Conservation (phyloP, 2,888 invertebrate species). For the Eilema depressum region DNA sequence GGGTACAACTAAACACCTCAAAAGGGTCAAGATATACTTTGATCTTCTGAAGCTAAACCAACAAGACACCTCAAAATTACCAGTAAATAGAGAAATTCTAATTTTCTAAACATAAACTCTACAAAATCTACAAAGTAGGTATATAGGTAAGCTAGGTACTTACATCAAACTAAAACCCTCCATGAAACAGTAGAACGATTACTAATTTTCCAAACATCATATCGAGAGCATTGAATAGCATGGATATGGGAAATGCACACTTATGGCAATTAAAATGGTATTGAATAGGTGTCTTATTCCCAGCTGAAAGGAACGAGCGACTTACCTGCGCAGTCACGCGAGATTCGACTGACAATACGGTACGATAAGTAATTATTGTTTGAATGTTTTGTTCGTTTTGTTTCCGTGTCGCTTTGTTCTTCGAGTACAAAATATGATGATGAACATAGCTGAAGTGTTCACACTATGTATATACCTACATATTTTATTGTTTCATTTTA, state of each 20-base stretch:
- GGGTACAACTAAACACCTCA: too few relatives aligned
- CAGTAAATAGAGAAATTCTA: too few relatives aligned
- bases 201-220: background rate
- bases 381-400: conserved; percentile 6
- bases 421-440: background rate
- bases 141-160: too few relatives aligned
- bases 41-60: too few relatives aligned
- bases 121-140: too few relatives aligned
- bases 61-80: too few relatives aligned
- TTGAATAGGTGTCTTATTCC: background rate
- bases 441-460: background rate
- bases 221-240: background rate
- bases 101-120: too few relatives aligned
- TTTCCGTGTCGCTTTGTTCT: background rate
- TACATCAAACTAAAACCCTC: too few relatives aligned
- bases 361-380: conserved; percentile 2
- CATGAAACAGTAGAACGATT: background rate
- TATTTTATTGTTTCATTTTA: too few relatives aligned
- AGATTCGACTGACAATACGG: conserved; percentile 1
- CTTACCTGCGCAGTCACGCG: conserved; percentile 12
- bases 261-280: conserved; percentile 7
- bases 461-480: background rate
- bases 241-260: background rate
- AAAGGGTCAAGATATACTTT: too few relatives aligned
- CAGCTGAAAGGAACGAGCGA: conserved; percentile 6